Percentiles rank a stretch among this genome's conserved stretches.
phyloP scores from a whole-genome alignment of 2,888 invertebrate species.

The Lithodes maja region DNA sequence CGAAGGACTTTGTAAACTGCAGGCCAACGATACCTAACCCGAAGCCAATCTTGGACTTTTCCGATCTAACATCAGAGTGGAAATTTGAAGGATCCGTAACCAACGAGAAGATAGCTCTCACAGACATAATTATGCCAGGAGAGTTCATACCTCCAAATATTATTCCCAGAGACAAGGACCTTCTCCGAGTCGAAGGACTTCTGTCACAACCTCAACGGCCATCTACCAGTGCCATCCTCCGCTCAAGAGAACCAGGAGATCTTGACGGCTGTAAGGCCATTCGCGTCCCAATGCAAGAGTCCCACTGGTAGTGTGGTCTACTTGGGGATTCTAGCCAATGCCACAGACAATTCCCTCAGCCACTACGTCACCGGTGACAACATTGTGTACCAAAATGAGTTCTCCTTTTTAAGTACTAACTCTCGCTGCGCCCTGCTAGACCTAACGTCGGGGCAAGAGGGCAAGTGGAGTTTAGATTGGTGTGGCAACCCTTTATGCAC shows the following conservation, averaged over 20 bases:
- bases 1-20: conserved; percentile 5
- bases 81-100: conserved; percentile 7
- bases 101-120: background rate
- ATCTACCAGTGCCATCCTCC: background rate
- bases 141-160: background rate
- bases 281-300: background rate
- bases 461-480: too few relatives aligned
- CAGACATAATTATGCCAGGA: conserved; percentile 12
- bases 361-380: background rate
- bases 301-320: background rate
- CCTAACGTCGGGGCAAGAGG: too few relatives aligned
- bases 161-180: conserved; percentile 15
- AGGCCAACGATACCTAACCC: background rate
- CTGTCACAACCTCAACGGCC: background rate
- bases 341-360: background rate
- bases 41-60: conserved; percentile 7
- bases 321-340: background rate
- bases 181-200: background rate
- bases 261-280: background rate
- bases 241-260: background rate
- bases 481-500: too few relatives aligned
- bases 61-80: background rate
- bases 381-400: too few relatives aligned
- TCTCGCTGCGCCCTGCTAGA: too few relatives aligned
- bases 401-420: too few relatives aligned